phyloP scores from a whole-genome alignment of 2,888 invertebrate species.

The Drosophila maculinotata region DNA sequence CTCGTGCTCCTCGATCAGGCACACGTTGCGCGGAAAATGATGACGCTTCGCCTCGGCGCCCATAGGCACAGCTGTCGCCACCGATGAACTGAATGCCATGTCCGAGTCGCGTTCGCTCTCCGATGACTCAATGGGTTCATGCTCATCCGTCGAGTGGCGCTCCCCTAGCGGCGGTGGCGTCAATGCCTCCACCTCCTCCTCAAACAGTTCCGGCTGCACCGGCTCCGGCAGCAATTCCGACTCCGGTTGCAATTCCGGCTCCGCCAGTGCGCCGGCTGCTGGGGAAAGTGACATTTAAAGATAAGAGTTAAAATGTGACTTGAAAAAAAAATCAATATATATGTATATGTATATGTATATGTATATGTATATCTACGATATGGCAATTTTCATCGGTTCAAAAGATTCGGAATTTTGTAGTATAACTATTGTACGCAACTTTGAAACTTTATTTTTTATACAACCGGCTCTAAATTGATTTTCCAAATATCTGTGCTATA shows the following conservation, averaged over 20 bases:
- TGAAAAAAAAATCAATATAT: too few species aligned
- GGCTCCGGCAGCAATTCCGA: background rate
- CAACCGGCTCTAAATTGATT: too few species aligned
- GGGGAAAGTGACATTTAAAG: background rate
- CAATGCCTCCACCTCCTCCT: constrained; percentile 20
- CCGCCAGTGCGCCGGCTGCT: background rate
- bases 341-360: too few species aligned
- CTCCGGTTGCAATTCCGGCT: background rate
- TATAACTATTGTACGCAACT: too few species aligned
- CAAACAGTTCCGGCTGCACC: background rate
- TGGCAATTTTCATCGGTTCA: too few species aligned
- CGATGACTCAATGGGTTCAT: constrained; percentile 86
- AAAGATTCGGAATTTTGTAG: too few species aligned
- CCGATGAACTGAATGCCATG: constrained; percentile 70
- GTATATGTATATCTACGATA: too few species aligned
- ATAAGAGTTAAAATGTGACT: too few species aligned
- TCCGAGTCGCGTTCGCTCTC: constrained; percentile 91
- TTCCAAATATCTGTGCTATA: too few species aligned
- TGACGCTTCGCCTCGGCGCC: constrained; percentile 81
- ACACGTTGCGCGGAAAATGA: constrained; percentile 86
- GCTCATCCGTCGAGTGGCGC: constrained; percentile 85
- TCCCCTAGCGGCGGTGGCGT: constrained; percentile 29
- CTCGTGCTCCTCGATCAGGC: constrained; percentile 88
- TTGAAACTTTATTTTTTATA: too few species aligned
- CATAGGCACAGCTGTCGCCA: constrained; percentile 67